Evolutionary conservation across 2,113 vertebrate species (phyloP).

Genomic region (Python bivittatus): DNA sequence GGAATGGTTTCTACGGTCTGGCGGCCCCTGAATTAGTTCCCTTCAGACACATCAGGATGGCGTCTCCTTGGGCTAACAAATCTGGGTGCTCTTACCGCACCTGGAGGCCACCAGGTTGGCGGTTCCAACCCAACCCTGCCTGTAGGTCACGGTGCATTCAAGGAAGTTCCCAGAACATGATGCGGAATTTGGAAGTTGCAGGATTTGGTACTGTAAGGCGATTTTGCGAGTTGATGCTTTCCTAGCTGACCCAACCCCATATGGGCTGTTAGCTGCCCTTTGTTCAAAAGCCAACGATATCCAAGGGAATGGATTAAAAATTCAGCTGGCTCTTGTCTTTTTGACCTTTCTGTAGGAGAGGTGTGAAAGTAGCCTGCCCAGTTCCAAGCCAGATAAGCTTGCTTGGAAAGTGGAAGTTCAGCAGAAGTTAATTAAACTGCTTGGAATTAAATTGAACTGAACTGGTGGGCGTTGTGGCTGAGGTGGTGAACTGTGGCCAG

Average conservation of each 20-base stretch:
- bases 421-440: neutral
- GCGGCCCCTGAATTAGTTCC: neutral
- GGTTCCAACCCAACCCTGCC: neutral
- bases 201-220: neutral
- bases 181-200: neutral
- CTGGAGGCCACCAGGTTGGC: neutral
- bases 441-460: neutral
- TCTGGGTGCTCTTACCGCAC: neutral
- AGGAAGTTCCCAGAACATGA: too few relatives aligned
- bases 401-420: neutral
- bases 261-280: constrained; percentile 55
- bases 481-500: neutral
- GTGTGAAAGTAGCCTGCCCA: neutral
- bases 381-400: neutral
- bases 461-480: neutral
- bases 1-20: neutral
- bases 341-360: neutral
- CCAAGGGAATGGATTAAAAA: neutral
- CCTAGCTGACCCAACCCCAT: constrained; percentile 59
- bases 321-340: neutral
- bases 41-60: neutral
- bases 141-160: neutral
- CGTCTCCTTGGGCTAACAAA: neutral
- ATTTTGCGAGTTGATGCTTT: constrained; percentile 56
- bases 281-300: constrained; percentile 20